These are phyloP conservation scores for Cephalopterus ornatus DNA, from an alignment of 2,113 vertebrate species.

Conservation along the genomic window DNA sequence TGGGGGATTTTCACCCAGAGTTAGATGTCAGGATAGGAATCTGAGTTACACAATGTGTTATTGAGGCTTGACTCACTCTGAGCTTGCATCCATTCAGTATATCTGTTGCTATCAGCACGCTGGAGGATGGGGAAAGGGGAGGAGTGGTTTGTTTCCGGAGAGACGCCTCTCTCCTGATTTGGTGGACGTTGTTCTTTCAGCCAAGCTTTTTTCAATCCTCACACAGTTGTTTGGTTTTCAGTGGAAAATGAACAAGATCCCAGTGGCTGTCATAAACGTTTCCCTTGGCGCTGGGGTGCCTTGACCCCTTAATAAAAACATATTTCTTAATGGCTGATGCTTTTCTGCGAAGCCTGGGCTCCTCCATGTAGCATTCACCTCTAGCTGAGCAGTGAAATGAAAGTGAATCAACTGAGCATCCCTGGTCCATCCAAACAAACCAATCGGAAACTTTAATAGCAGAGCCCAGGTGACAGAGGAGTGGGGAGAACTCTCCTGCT, in stretches of 20 bases:
- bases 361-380: neutral
- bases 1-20: constrained; percentile 1
- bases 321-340: neutral
- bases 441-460: neutral
- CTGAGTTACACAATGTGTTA: neutral
- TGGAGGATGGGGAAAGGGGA: neutral
- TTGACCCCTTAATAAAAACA: neutral
- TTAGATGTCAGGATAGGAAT: neutral
- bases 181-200: neutral
- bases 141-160: neutral
- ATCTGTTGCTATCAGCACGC: neutral
- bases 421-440: neutral
- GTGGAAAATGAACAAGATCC: neutral
- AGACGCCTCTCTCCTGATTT: neutral
- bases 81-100: neutral
- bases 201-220: neutral
- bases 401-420: neutral
- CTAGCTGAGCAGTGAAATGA: neutral
- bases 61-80: constrained; percentile 9
- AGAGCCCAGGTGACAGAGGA: neutral
- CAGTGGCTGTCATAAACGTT: neutral
- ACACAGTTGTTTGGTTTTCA: neutral
- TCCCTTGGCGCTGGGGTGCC: neutral
- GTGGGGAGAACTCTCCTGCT: neutral
- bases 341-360: neutral